A percentile compares a stretch with the other conserved stretches of the same genome.
Evolutionary conservation across 2,888 invertebrate species (phyloP).

Genomic region (Eubasilissa splendida): DNA sequence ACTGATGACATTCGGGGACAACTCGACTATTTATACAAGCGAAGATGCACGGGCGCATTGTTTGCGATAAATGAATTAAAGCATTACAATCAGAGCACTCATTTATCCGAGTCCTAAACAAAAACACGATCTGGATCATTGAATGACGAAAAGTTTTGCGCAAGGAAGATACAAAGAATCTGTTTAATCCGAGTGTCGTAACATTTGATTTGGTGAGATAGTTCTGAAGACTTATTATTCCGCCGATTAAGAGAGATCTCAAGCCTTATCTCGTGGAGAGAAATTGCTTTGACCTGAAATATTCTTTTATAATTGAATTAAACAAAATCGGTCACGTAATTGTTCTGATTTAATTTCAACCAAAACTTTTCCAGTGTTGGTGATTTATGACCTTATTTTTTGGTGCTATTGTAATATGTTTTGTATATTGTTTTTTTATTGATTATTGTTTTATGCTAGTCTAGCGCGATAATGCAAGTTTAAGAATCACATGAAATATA

Average conservation of each 20-base stretch:
- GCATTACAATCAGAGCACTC: neutral
- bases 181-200: neutral
- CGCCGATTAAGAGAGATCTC: neutral
- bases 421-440: too few species aligned
- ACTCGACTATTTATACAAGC: slow-evolving; percentile 32
- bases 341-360: too few species aligned
- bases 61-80: neutral
- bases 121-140: slow-evolving; percentile 11
- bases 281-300: neutral
- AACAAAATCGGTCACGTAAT: too few species aligned
- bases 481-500: too few species aligned
- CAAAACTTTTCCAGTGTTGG: too few species aligned
- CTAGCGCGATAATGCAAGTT: too few species aligned
- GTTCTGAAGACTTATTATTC: neutral
- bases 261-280: neutral
- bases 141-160: neutral
- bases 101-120: neutral
- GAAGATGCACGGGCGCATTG: neutral
- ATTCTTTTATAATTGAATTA: too few species aligned
- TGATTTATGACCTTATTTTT: too few species aligned
- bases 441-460: too few species aligned
- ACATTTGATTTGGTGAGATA: neutral
- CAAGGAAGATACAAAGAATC: neutral
- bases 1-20: slow-evolving; percentile 24
- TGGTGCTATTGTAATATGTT: too few species aligned